Conservation (phyloP, 2,113 vertebrate genomes). For the Caranx ignobilis region DNA sequence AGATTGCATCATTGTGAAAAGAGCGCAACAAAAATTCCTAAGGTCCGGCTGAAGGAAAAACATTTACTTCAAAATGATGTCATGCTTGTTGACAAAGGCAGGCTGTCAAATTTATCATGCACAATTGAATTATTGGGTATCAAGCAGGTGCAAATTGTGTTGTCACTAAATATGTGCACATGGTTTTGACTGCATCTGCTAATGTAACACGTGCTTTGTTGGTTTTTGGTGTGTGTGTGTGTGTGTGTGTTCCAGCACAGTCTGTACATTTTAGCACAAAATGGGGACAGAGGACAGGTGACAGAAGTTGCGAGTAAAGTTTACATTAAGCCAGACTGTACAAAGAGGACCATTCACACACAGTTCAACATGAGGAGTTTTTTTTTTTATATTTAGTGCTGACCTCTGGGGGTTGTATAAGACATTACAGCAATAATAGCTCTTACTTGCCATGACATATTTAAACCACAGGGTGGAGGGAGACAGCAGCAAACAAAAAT, state of each 20-base stretch:
- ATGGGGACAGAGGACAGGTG: neutral
- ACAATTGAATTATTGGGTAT: neutral
- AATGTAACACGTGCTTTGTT: neutral
- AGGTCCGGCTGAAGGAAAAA: neutral
- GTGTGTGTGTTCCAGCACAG: neutral
- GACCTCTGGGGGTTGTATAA: conserved; percentile 50
- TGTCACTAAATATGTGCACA: conserved; percentile 7
- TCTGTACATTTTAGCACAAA: neutral
- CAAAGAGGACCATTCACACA: neutral
- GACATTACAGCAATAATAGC: conserved; percentile 9
- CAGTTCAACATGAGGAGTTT: neutral
- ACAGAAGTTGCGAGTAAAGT: neutral
- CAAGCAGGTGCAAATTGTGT: neutral
- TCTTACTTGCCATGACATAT: neutral
- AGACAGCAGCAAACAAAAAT: conserved; percentile 8
- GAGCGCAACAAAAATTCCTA: neutral
- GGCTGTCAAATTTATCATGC: neutral
- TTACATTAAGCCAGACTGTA: neutral
- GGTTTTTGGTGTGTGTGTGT: neutral
- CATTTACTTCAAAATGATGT: neutral
- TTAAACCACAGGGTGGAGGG: conserved; percentile 49
- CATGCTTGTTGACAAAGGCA: neutral
- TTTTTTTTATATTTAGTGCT: neutral
- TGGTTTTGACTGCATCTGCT: conserved; percentile 20
- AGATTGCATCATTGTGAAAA: conserved; percentile 28